phyloP scores from a whole-genome alignment of 2,888 invertebrate genomes.

The Maniola hyperantus region DNA sequence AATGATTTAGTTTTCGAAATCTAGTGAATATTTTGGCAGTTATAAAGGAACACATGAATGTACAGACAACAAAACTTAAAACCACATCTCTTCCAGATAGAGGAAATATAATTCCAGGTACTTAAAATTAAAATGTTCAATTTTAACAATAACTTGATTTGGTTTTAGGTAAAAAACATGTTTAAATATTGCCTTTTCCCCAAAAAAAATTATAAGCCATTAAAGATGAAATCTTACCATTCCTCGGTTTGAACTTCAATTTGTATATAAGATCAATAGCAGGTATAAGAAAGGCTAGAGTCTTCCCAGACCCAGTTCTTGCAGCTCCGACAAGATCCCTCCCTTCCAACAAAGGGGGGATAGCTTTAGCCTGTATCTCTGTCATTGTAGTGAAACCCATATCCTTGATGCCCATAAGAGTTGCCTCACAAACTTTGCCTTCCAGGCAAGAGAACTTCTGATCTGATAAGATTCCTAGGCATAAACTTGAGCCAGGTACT shows the following conservation, averaged over 20 bases:
- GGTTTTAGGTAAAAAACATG: too few relatives aligned
- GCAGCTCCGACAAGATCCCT: conserved; percentile 97
- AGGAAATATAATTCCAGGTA: not conserved
- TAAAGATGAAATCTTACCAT: conserved; percentile 83
- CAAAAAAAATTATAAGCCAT: not conserved
- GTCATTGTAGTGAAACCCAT: conserved; percentile 98
- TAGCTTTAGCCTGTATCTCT: conserved; percentile 95
- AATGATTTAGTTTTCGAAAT: not conserved
- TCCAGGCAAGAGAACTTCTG: conserved; percentile 82
- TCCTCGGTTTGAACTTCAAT: conserved; percentile 94
- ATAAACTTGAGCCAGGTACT: conserved; percentile 86
- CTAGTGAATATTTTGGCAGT: not conserved
- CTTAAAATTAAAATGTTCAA: too few relatives aligned
- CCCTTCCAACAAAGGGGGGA: conserved; percentile 95
- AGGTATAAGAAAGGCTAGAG: conserved; percentile 96
- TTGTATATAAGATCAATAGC: conserved; percentile 96
- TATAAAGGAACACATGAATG: not conserved
- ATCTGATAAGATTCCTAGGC: conserved; percentile 84
- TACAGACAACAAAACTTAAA: not conserved
- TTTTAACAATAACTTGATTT: too few relatives aligned
- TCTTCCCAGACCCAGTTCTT: conserved; percentile 98
- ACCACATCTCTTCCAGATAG: too few relatives aligned
- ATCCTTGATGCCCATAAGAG: conserved; percentile 91
- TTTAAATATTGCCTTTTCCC: too few relatives aligned
- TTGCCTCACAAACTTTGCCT: conserved; percentile 89